Percentiles rank a stretch among this genome's conserved stretches.
These are phyloP conservation scores for Orientallactaga bullata DNA, from an alignment of 2,113 vertebrate species.

Conservation along the genomic window DNA sequence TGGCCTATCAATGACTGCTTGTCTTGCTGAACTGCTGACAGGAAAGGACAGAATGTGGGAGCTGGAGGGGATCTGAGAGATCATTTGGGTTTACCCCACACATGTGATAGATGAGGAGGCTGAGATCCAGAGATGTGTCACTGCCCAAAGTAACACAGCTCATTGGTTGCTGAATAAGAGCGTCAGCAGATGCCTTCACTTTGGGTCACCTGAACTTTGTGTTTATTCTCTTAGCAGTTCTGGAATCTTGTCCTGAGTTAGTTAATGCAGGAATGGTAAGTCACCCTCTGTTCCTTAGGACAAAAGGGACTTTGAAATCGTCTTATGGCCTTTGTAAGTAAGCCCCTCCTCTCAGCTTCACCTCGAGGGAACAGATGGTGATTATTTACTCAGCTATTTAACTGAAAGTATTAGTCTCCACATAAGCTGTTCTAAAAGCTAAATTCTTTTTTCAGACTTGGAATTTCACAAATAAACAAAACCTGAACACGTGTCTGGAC, in stretches of 20 bases:
- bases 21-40: slow-evolving; percentile 41
- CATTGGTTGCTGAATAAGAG: slow-evolving; percentile 36
- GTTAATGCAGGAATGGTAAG: background rate
- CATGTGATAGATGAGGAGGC: slow-evolving; percentile 24
- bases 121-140: slow-evolving; percentile 18
- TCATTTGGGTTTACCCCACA: background rate
- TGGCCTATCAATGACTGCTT: slow-evolving; percentile 22
- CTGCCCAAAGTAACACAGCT: slow-evolving; percentile 22
- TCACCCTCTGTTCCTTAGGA: slow-evolving; percentile 10
- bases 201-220: slow-evolving; percentile 13
- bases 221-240: slow-evolving; percentile 1
- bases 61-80: slow-evolving; percentile 32
- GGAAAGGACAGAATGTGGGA: slow-evolving; percentile 26
- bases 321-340: slow-evolving; percentile 14
- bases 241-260: slow-evolving; percentile 23
- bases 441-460: slow-evolving; percentile 13
- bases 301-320: background rate
- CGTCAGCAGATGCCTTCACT: background rate
- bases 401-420: slow-evolving; percentile 17
- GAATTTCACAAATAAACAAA: slow-evolving; percentile 49
- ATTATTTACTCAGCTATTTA: slow-evolving; percentile 17
- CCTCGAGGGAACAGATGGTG: slow-evolving; percentile 37
- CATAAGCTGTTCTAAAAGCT: slow-evolving; percentile 40
- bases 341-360: background rate
- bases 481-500: slow-evolving; percentile 25